These are phyloP conservation scores for Sebastiscus tertius DNA, from an alignment of 2,797 vertebrate species.

Conservation along the genomic window DNA sequence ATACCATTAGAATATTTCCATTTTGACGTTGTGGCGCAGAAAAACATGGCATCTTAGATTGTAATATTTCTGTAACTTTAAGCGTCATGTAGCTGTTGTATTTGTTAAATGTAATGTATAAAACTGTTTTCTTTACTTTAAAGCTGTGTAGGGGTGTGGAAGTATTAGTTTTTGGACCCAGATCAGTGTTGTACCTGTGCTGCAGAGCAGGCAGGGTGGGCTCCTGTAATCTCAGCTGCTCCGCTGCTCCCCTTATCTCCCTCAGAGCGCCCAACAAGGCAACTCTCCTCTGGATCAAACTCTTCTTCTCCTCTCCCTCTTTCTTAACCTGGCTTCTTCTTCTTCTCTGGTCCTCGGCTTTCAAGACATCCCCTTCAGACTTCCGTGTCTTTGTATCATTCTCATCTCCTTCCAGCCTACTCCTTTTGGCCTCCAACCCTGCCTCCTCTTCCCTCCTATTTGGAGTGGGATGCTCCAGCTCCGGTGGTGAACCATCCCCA, in stretches of 20 bases:
- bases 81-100: neutral
- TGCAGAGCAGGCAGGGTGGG: slow-evolving; percentile 89
- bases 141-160: too few species aligned
- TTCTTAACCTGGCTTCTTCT: slow-evolving; percentile 29
- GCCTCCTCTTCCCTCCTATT: slow-evolving; percentile 8
- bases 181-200: slow-evolving; percentile 82
- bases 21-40: neutral
- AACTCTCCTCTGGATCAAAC: slow-evolving; percentile 68
- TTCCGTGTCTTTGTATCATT: slow-evolving; percentile 12
- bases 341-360: slow-evolving; percentile 13
- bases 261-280: slow-evolving; percentile 81
- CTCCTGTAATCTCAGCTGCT: slow-evolving; percentile 86
- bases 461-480: neutral
- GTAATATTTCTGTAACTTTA: neutral
- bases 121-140: too few species aligned
- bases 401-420: neutral
- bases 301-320: slow-evolving; percentile 51
- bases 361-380: neutral
- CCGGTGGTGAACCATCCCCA: neutral
- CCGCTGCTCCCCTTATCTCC: slow-evolving; percentile 79
- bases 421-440: slow-evolving; percentile 9
- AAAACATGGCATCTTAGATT: neutral
- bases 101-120: too few species aligned
- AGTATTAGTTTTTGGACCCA: neutral
- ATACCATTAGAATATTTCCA: neutral